phyloP scores from a whole-genome alignment of 2,113 vertebrate species.

The Pedetes capensis region DNA sequence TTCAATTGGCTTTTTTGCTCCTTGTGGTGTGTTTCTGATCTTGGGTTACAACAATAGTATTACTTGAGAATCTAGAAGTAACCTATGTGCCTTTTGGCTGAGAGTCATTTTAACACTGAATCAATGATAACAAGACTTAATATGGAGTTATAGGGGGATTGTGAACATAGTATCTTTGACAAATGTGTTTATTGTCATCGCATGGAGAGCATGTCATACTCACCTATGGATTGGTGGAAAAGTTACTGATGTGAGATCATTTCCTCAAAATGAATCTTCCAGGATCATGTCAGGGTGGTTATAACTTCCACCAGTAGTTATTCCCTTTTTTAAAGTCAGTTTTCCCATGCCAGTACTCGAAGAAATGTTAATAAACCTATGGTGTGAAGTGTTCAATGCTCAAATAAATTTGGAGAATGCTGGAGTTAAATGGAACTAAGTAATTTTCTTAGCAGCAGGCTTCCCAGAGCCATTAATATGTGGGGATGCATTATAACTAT shows the following conservation, averaged over 20 bases:
- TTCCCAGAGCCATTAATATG: neutral
- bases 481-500: neutral
- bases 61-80: neutral
- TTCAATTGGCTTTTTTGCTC: no score
- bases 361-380: neutral
- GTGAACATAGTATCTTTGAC: neutral
- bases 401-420: neutral
- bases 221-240: neutral
- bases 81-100: neutral
- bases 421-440: neutral
- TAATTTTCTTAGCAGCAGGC: neutral
- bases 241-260: neutral
- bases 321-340: neutral
- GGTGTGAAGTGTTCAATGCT: neutral
- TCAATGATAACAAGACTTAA: neutral
- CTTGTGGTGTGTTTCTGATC: no score
- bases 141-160: neutral
- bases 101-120: neutral
- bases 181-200: neutral
- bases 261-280: neutral
- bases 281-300: neutral
- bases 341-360: neutral
- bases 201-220: accelerated
- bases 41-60: no score
- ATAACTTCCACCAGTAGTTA: neutral